These are phyloP conservation scores for Papilio dardanus DNA, from an alignment of 1,140 invertebrate species.

Conservation along the genomic window DNA sequence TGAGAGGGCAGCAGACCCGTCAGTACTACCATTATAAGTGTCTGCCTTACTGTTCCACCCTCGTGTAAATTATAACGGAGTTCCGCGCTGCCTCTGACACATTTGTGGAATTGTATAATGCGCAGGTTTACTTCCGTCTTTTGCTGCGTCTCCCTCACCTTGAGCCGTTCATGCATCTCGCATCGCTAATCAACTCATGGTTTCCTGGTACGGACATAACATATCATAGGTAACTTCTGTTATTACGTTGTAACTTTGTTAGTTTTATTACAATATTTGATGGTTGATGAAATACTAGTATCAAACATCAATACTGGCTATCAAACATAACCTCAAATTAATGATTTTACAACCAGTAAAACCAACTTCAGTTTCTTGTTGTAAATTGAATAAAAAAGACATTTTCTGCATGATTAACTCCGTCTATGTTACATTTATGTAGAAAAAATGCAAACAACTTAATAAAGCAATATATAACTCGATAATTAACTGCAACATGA, in stretches of 20 bases:
- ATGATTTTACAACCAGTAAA: too few relatives aligned
- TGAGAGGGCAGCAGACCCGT: neutral
- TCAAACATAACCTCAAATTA: too few relatives aligned
- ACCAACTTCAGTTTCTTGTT: too few relatives aligned
- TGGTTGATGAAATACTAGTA: too few relatives aligned
- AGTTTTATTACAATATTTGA: neutral
- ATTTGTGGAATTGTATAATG: slow-evolving; percentile 7
- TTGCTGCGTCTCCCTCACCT: neutral
- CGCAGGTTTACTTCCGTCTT: neutral
- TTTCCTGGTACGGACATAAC: neutral
- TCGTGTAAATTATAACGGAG: neutral
- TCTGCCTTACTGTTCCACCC: neutral
- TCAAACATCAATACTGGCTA: too few relatives aligned
- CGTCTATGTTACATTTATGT: too few relatives aligned
- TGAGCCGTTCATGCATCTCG: neutral
- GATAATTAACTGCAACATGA: neutral
- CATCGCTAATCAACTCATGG: neutral
- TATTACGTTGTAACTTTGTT: neutral
- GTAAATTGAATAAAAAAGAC: too few relatives aligned
- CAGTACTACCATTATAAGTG: neutral
- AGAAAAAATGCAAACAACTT: neutral
- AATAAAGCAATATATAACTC: too few relatives aligned
- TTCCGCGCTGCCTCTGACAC: neutral
- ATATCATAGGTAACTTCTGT: neutral
- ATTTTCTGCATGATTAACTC: too few relatives aligned